A percentile compares a stretch with the other conserved stretches of the same genome.
Conservation (phyloP, 2,113 vertebrate genomes). For the Aramus guarauna region DNA sequence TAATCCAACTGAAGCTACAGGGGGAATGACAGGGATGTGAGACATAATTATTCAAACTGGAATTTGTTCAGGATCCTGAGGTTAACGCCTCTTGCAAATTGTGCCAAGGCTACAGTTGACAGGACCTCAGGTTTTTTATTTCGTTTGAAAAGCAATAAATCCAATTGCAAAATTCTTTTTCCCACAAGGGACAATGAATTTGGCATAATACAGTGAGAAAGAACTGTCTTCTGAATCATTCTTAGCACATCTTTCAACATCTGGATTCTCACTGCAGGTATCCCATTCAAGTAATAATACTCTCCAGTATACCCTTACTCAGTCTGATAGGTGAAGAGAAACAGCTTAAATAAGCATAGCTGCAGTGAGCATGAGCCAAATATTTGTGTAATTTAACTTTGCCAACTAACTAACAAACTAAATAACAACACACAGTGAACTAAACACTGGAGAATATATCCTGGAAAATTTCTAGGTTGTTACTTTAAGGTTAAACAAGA, state of each 20-base stretch:
- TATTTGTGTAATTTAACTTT: not conserved
- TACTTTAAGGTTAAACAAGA: not conserved
- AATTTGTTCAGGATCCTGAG: slow-evolving; percentile 23
- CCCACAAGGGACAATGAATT: not conserved
- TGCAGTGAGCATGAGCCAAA: not conserved
- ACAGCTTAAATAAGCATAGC: not conserved
- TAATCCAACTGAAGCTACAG: slow-evolving; percentile 42
- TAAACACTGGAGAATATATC: not conserved
- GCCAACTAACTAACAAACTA: not conserved
- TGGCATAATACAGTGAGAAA: not conserved
- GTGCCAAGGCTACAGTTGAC: not conserved
- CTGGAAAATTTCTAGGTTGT: not conserved
- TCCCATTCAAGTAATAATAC: not conserved
- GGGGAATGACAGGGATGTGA: not conserved
- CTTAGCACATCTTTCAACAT: not conserved
- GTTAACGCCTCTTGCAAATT: slow-evolving; percentile 16
- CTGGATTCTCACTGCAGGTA: not conserved
- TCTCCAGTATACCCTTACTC: not conserved
- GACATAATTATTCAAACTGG: slow-evolving; percentile 24
- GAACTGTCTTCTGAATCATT: not conserved
- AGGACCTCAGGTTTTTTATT: not conserved
- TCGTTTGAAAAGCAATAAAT: slow-evolving; percentile 1
- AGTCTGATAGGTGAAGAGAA: not conserved
- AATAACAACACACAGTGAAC: not conserved
- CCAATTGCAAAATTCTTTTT: not conserved